phyloP scores from a whole-genome alignment of 2,888 invertebrate species.

The Gastrophysa polygoni region DNA sequence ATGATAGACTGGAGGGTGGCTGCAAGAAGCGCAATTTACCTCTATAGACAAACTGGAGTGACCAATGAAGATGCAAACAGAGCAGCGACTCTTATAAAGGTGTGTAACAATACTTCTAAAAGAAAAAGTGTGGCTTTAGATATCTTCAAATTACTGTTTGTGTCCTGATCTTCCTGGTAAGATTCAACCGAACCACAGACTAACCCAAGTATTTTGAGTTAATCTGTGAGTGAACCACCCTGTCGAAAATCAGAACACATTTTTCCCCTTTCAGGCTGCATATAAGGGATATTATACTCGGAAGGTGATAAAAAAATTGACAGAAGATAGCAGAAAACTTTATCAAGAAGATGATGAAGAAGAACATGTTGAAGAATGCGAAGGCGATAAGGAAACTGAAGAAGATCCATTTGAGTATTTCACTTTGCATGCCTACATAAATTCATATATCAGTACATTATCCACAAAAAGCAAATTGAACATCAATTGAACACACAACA shows the following conservation, averaged over 20 bases:
- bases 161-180: no score
- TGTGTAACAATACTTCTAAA: constrained; percentile 20
- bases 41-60: constrained; percentile 53
- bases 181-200: no score
- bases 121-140: no score
- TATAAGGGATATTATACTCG: constrained; percentile 57
- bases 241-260: background rate
- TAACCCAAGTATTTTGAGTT: no score
- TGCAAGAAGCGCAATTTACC: constrained; percentile 52
- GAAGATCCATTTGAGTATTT: background rate
- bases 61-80: constrained; percentile 53
- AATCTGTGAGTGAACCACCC: background rate
- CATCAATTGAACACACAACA: no score
- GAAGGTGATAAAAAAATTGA: constrained; percentile 45
- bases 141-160: no score
- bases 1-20: constrained; percentile 57
- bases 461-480: background rate
- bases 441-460: no score
- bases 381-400: constrained; percentile 4
- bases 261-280: constrained; percentile 46
- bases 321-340: constrained; percentile 25
- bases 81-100: constrained; percentile 56
- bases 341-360: constrained; percentile 20
- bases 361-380: constrained; percentile 12
- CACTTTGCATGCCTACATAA: no score